Base-by-base conservation (phyloP, 2,888 invertebrate species). In the Drosophila leonis region DNA sequence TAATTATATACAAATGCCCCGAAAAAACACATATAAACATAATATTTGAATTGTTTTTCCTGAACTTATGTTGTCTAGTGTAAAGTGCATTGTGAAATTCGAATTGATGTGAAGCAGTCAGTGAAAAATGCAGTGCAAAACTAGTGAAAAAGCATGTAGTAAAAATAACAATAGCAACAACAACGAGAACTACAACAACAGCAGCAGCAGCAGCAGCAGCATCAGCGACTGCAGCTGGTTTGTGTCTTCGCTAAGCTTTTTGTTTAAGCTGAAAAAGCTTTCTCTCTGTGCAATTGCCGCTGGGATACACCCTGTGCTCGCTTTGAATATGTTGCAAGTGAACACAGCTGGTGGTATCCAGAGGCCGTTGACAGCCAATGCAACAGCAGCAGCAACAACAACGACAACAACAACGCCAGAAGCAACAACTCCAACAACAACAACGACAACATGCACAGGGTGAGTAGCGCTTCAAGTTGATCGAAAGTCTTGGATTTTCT, bases 331-430 rank as follows among this genome's bases (percentile, higher is more conserved):
- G 61, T 93, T 90, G 83, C 88, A 89, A 97, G 97, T 98, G 98
- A 98, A 98, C 98, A 98, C 98, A 98, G 98, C 98, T 98, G 98
- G 98, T 98, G 98, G 98, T 98, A 98, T 98, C 98, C 98, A 98
- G 97, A 97, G 94, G 94, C 95, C 95, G 94, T 94, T 63, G 49
- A 86, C 85, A 90, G 75, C 62, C 72, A 78, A 78, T 78, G 75
- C 85, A 88, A 68, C 83, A 79, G 41, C 52, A 68, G 54, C 51
- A 75, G 9, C 29, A 60, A 41, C 65, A 62, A 37, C 60, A 57
- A 39, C 24, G 48, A 29, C 48, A 44, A 31, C 51, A 68, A 56
- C 49, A 75, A 20, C 46, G 46, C 24, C 56, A 52, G 55, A 61
- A 64, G 41, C 55, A 64, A 42, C 24, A 41, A 57, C 18, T 48